phyloP scores from a whole-genome alignment of 2,113 vertebrate genomes.

The Phoenicopterus ruber region DNA sequence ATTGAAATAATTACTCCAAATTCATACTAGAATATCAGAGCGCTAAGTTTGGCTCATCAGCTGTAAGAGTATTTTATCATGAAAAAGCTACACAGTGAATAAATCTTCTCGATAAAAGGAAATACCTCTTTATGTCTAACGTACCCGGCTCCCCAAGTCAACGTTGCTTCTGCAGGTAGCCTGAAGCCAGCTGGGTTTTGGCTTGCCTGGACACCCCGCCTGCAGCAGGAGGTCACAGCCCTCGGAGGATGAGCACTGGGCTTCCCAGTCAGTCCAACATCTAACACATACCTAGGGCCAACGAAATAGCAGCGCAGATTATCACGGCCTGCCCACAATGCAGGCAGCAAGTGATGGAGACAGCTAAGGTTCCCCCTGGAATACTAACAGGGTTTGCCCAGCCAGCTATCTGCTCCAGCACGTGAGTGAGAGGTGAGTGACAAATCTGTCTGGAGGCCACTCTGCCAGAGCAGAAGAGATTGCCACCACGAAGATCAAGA shows the following conservation, averaged over 20 bases:
- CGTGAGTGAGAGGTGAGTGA: accelerated
- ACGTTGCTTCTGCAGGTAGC: not conserved
- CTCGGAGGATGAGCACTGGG: not conserved
- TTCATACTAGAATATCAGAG: not conserved
- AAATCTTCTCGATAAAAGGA: not conserved
- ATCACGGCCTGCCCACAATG: not conserved
- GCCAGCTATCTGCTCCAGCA: not conserved
- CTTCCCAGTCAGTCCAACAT: not conserved
- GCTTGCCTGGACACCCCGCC: not conserved
- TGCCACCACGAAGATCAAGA: not conserved
- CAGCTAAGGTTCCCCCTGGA: not conserved
- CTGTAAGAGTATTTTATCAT: not conserved
- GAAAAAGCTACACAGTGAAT: not conserved
- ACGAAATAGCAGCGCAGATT: not conserved
- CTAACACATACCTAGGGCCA: not conserved
- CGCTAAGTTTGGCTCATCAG: not conserved
- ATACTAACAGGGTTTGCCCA: not conserved
- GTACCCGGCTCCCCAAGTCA: not conserved
- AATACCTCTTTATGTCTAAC: not conserved
- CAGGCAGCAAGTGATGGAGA: not conserved
- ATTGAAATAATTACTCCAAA: not conserved
- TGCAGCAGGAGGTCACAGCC: not conserved
- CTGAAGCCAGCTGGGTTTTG: not conserved
- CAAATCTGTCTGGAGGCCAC: not conserved
- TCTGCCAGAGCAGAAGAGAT: not conserved